Base-by-base conservation (phyloP, 2,888 invertebrate species). In the Dyspetes luteomarginatus region DNA sequence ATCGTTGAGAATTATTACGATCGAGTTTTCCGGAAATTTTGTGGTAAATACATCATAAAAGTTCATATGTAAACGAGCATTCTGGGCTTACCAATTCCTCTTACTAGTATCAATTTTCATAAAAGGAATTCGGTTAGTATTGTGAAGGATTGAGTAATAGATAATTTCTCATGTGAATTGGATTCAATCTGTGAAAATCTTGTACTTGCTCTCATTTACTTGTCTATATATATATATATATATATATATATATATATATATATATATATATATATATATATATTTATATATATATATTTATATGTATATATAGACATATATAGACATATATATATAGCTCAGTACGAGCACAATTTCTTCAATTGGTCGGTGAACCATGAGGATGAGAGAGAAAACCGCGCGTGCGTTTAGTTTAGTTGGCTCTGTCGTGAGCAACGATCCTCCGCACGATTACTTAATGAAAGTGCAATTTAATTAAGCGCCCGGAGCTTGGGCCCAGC, bases 391-490 rank as follows among this genome's bases (percentile, higher is more conserved):
- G 30, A 36, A 3, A 36, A 22, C 50, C 30, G 19, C 7, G 28
- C 7, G 5, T 48, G 9, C 48, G 19, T 22, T 41, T 45, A 45
- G 24, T 26, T 24, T 24, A 45, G 45, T 30, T 45, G 65, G 19
- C 26, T 45, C 52, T 52, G 50, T 69, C 73, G 62, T 58, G 69
- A 65, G 76, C 71, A 72, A 77, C 62, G 68, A 77, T 77, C 41
- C 80, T 68, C 41, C 56, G 50, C 48, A 28, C 64, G 76, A 77
- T 77, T 81, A 77, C 77, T 77, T 77, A 77, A 81, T 81, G 73
- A 81, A 77, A 81, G 81, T 64, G 77, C 68, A 77, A 81, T 81
- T 81, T 81, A 81, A 81, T 81, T 81, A 81, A 81, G 81, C 72
- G 36, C 56, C 41, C 17, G 56, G 56, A 48, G 72, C 22, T 15